Evolutionary conservation across 2,113 vertebrate species (phyloP).

Genomic region (Trematocara macrostoma): DNA sequence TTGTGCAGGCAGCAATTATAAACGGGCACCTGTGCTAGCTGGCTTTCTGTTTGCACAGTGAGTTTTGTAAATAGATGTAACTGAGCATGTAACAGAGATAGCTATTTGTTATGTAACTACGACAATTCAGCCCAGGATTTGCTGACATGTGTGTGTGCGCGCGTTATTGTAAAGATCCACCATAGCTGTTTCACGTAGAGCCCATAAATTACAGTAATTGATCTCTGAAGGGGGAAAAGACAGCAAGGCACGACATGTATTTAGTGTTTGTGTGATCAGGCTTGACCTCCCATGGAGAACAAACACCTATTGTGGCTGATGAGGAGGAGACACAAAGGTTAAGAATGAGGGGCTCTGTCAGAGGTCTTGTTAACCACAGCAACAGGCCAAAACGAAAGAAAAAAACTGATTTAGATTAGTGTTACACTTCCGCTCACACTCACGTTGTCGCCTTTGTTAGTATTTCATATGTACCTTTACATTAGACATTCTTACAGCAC

Average conservation of each 20-base stretch:
- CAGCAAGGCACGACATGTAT: neutral
- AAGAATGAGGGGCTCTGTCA: conserved; percentile 33
- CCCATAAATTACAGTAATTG: conserved; percentile 47
- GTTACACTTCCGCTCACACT: neutral
- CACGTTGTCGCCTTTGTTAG: neutral
- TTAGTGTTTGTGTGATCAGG: conserved; percentile 41
- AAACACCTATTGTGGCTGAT: conserved; percentile 45
- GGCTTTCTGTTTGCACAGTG: conserved; percentile 5
- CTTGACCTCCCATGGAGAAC: conserved; percentile 52
- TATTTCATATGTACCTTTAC: neutral
- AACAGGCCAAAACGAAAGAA: conserved; percentile 26
- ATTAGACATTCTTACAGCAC: neutral
- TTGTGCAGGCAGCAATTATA: conserved; percentile 5
- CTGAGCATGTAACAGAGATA: neutral
- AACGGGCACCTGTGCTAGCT: conserved; percentile 39
- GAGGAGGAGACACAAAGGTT: conserved; percentile 29
- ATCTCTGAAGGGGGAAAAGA: conserved; percentile 3
- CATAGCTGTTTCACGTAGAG: conserved; percentile 20
- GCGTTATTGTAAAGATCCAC: neutral
- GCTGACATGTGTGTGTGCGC: neutral
- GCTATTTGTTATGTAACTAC: conserved; percentile 16
- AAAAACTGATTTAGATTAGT: conserved; percentile 26
- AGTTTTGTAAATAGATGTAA: conserved; percentile 30
- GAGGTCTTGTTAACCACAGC: conserved; percentile 33
- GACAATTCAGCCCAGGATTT: conserved; percentile 8